Base-by-base conservation (phyloP, 2,888 invertebrate genomes). In the Dione juno region DNA sequence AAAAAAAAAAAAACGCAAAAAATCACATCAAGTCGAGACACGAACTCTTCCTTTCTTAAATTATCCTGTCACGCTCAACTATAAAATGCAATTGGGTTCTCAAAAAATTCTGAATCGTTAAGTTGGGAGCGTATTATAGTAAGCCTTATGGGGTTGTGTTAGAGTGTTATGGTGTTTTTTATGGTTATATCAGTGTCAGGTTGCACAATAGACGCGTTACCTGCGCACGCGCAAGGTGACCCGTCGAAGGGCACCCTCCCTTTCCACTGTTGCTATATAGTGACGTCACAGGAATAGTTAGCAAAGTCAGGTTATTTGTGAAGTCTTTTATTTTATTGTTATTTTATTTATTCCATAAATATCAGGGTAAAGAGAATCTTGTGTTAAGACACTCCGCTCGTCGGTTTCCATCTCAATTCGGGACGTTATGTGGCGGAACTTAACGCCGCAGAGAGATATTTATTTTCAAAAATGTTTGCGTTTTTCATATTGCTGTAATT, bases 61-160 rank as follows among this genome's bases (percentile, higher is more conserved):
- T 92, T 92, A 92, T 92, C 91, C 92, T 92, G 92, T 92, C 92
- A 92, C 89, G 92, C 88, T 90, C 86, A 87, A 84, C 90, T 91
- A 92, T 92, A 90, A 90, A 91, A 90, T 91, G 91, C 92, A 92
- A 92, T 92, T 92, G 92, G 92, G 89, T 82, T 88, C 86, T 85
- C 82, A 75, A 79, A 84, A 86, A 88, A 88, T 88, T 85, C 85
- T 84, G 87, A 88, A 87, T 88, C 87, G 87, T 89, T 88, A 88
- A 86, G 87, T 84, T 86, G 14, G n/a, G n/a, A 86, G 84, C 82
- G 81, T 76, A 72, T 72, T 63, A 74, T 68, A 48, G 48, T 68
- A 52, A 43, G 21, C 37, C 53, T 68, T 68, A 63, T 35, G 68
- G 52, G 35, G 35, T 50, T 10, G 67, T 35, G 54, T 71, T 76